These are phyloP conservation scores for Drosophila longiperda DNA, from an alignment of 2,888 invertebrate species.

Conservation along the genomic window DNA sequence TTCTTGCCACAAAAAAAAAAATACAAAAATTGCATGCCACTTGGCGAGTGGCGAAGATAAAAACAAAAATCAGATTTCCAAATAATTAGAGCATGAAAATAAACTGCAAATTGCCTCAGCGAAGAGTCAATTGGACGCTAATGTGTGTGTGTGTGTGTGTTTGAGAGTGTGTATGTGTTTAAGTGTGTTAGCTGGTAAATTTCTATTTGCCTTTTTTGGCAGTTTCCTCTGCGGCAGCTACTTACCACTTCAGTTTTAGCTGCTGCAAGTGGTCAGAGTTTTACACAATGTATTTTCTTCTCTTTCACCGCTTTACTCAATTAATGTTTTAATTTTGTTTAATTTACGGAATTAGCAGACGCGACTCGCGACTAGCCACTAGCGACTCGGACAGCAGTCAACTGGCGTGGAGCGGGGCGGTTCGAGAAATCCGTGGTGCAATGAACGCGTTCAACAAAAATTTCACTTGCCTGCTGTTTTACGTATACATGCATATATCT, in stretches of 20 bases:
- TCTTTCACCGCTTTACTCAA: constrained; percentile 44
- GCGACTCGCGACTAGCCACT: background rate
- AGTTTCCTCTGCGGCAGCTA: constrained; percentile 45
- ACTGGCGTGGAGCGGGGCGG: constrained; percentile 5
- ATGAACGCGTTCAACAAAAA: constrained; percentile 53
- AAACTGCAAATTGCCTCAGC: constrained; percentile 66
- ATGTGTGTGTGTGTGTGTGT: constrained; percentile 2
- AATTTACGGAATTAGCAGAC: constrained; percentile 59
- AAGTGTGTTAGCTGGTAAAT: constrained; percentile 47
- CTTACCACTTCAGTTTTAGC: constrained; percentile 52
- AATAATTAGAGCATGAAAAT: constrained; percentile 80
- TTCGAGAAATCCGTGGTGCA: constrained; percentile 51
- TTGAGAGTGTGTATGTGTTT: constrained; percentile 29
- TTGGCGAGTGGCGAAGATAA: constrained; percentile 36
- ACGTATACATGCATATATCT: constrained; percentile 9
- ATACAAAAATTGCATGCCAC: constrained; percentile 49
- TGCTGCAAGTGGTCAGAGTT: constrained; percentile 56
- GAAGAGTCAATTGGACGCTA: constrained; percentile 30
- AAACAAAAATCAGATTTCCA: constrained; percentile 69
- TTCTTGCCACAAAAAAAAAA: background rate
- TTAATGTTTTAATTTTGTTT: constrained; percentile 64
- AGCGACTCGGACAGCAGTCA: constrained; percentile 1
- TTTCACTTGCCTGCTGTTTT: constrained; percentile 60
- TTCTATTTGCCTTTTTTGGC: constrained; percentile 78
- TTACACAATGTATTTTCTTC: constrained; percentile 31